Percentiles rank a stretch among this genome's conserved stretches.
These are phyloP conservation scores for Bombus breviceps DNA, from an alignment of 1,140 invertebrate genomes.

Conservation along the genomic window DNA sequence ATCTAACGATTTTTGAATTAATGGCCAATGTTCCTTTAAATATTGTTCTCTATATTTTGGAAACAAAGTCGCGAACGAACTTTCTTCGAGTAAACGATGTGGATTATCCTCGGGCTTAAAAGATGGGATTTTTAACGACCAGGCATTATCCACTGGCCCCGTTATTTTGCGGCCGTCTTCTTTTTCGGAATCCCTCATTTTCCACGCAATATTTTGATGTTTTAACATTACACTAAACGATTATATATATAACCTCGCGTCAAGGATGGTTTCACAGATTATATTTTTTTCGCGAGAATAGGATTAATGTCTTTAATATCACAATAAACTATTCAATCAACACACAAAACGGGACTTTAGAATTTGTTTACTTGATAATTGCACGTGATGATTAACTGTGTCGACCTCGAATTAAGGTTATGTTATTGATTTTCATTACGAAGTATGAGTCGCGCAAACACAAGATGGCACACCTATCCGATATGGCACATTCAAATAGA, in stretches of 20 bases:
- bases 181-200: constrained; percentile 74
- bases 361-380: background rate
- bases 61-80: constrained; percentile 91
- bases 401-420: background rate
- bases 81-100: constrained; percentile 89
- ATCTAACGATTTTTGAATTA: constrained; percentile 93
- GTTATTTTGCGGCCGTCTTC: constrained; percentile 72
- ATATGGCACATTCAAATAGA: background rate
- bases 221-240: background rate
- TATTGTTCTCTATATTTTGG: constrained; percentile 98
- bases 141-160: constrained; percentile 91
- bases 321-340: background rate
- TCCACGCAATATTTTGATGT: constrained; percentile 26
- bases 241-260: too few species aligned
- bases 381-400: background rate
- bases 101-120: constrained; percentile 97
- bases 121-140: constrained; percentile 94
- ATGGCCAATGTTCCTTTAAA: constrained; percentile 96
- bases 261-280: background rate
- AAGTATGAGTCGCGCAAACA: background rate
- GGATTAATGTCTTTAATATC: background rate
- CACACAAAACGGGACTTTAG: too few species aligned
- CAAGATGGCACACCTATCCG: background rate
- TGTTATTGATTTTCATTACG: background rate
- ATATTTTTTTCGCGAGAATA: background rate